A percentile compares a stretch with the other conserved stretches of the same genome.
phyloP scores from a whole-genome alignment of 64 coral and sea anemone species.

The Porites lutea region DNA sequence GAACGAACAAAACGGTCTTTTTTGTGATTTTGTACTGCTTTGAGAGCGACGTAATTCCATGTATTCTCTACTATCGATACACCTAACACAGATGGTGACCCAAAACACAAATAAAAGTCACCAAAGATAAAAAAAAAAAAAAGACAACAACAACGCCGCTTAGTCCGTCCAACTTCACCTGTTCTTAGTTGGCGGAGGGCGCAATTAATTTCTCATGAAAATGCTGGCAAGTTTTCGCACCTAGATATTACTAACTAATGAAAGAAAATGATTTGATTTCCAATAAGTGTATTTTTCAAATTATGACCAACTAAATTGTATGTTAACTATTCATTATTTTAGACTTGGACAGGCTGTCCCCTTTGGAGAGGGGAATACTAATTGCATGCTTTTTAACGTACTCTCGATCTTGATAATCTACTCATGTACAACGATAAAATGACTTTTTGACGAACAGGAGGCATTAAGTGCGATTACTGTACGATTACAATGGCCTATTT shows the following conservation, averaged over 20 bases:
- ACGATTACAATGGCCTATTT: slow-evolving; percentile 10
- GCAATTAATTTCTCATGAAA: slow-evolving; percentile 17
- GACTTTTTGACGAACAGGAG: slow-evolving; percentile 18
- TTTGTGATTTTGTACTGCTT: not conserved
- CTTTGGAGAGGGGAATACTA: slow-evolving; percentile 2
- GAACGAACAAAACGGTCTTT: not conserved
- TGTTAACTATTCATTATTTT: slow-evolving; percentile 66
- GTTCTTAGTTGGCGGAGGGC: not conserved
- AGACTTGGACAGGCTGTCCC: slow-evolving; percentile 43
- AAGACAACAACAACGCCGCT: no score
- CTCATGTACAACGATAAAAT: not conserved
- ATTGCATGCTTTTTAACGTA: not conserved
- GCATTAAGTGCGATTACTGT: slow-evolving; percentile 42
- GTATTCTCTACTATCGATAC: not conserved
- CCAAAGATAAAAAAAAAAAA: not conserved
- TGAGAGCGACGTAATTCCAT: not conserved
- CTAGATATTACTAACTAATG: slow-evolving; percentile 30
- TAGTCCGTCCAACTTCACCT: slow-evolving; percentile 14
- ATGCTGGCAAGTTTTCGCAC: slow-evolving; percentile 28
- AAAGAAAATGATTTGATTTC: slow-evolving; percentile 52
- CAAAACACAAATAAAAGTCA: slow-evolving; percentile 18
- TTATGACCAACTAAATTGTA: slow-evolving; percentile 40
- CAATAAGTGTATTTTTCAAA: slow-evolving; percentile 57
- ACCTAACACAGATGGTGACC: not conserved
- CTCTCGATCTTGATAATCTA: not conserved